Evolutionary conservation across 2,113 vertebrate genomes (phyloP).

Genomic region (Baryphthengus martii): DNA sequence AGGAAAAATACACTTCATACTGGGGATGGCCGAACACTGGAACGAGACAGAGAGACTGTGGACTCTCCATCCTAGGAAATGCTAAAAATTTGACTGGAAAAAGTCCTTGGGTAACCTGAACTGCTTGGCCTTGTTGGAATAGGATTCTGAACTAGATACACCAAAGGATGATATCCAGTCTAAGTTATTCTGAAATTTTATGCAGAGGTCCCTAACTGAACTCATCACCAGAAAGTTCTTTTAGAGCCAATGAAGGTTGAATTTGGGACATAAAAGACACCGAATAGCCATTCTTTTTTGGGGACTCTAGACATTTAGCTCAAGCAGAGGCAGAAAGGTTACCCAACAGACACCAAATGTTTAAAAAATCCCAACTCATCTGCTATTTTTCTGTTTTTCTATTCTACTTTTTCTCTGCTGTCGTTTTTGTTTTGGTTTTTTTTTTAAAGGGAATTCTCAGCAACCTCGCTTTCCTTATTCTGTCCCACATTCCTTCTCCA

Average conservation of each 20-base stretch:
- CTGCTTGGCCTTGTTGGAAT: background rate
- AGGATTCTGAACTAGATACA: background rate
- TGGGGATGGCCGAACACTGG: background rate
- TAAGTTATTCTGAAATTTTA: background rate
- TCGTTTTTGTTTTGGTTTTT: background rate
- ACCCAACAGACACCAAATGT: background rate
- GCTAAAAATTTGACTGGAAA: background rate
- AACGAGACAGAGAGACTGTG: background rate
- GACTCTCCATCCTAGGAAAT: background rate
- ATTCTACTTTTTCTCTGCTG: background rate
- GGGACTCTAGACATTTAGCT: background rate
- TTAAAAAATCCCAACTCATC: background rate
- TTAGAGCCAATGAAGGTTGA: background rate
- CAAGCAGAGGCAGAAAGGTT: background rate
- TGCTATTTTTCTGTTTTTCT: background rate
- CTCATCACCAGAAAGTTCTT: background rate
- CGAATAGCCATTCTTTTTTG: background rate
- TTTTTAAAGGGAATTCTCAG: background rate
- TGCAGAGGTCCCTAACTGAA: background rate
- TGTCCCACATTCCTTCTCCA: background rate
- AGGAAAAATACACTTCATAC: fast-evolving
- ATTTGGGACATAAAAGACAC: background rate
- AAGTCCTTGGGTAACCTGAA: background rate
- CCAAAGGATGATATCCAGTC: background rate
- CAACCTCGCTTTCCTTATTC: background rate